These are phyloP conservation scores for Chelonus insularis DNA, from an alignment of 1,140 invertebrate species.

Conservation along the genomic window DNA sequence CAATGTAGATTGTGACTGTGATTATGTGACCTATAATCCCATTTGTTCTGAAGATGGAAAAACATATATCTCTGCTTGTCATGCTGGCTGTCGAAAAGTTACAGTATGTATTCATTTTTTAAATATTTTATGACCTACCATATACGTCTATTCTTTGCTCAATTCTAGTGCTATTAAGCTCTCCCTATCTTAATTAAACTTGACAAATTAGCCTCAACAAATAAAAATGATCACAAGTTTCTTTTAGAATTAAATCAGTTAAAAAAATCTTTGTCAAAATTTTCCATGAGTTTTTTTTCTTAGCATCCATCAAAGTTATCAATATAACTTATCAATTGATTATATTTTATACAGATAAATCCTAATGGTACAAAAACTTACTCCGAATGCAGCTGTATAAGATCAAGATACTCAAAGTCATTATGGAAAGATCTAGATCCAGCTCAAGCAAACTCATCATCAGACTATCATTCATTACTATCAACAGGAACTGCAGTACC, in stretches of 20 bases:
- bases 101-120: conserved; percentile 40
- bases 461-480: conserved; percentile 11
- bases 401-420: conserved; percentile 31
- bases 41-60: conserved; percentile 65
- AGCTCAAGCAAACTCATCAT: conserved; percentile 21
- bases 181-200: too few relatives aligned
- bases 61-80: conserved; percentile 73
- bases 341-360: conserved; percentile 29
- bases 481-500: conserved; percentile 59
- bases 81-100: conserved; percentile 66
- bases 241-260: too few relatives aligned
- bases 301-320: too few relatives aligned
- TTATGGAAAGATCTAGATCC: conserved; percentile 27
- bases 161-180: too few relatives aligned
- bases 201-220: too few relatives aligned
- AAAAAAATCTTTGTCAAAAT: too few relatives aligned
- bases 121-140: background rate
- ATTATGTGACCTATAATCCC: conserved; percentile 71
- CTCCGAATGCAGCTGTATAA: conserved; percentile 64
- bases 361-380: conserved; percentile 45
- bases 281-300: too few relatives aligned
- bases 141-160: background rate
- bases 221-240: too few relatives aligned
- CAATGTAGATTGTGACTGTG: conserved; percentile 68
- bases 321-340: too few relatives aligned